phyloP scores from a whole-genome alignment of 2,113 vertebrate species.

The Cyphomyrus plagiostoma region DNA sequence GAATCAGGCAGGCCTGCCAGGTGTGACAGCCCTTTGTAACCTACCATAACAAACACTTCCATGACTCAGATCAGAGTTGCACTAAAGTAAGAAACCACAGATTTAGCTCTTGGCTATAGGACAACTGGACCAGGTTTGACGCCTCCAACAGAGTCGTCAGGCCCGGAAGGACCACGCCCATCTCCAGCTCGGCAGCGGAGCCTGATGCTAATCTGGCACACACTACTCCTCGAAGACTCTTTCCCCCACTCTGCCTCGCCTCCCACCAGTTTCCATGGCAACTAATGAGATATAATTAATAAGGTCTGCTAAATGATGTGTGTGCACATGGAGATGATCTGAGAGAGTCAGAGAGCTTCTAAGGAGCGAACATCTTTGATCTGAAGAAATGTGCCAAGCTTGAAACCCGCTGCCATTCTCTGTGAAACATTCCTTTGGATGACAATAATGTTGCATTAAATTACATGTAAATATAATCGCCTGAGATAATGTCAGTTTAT shows the following conservation, averaged over 20 bases:
- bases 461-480: neutral
- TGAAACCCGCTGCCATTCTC: constrained; percentile 37
- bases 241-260: constrained; percentile 40
- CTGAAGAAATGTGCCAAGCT: constrained; percentile 39
- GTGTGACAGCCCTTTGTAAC: neutral
- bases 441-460: neutral
- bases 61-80: neutral
- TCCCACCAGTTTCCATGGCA: constrained; percentile 68
- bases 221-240: constrained; percentile 54
- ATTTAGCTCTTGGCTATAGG: neutral
- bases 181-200: constrained; percentile 8
- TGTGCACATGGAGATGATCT: constrained; percentile 46
- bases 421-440: constrained; percentile 31
- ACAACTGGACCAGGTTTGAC: neutral
- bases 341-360: constrained; percentile 42
- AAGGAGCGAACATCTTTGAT: constrained; percentile 24
- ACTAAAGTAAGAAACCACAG: neutral
- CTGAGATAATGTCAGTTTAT: neutral
- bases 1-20: neutral
- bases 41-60: neutral
- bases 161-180: constrained; percentile 23
- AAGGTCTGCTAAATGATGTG: constrained; percentile 52
- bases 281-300: constrained; percentile 75
- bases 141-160: neutral
- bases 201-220: constrained; percentile 67